A percentile compares a stretch with the other conserved stretches of the same genome.
phyloP scores from a whole-genome alignment of 1,140 invertebrate genomes.

The Coenobita brevimanus region DNA sequence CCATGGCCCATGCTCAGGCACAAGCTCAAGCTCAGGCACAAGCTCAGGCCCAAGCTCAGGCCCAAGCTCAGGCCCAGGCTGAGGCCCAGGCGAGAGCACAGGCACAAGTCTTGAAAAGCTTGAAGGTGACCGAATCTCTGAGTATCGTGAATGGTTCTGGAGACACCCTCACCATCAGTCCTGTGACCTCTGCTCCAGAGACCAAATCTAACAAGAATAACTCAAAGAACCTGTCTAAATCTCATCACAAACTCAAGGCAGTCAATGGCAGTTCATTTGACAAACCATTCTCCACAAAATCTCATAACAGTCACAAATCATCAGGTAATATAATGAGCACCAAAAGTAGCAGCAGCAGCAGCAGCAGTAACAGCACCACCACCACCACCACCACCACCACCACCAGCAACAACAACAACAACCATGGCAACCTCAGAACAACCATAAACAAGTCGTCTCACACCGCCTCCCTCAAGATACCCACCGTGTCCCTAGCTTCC shows the following conservation, averaged over 20 bases:
- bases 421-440: constrained; percentile 40
- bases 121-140: constrained; percentile 60
- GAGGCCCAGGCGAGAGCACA: constrained; percentile 48
- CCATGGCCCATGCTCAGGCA: constrained; percentile 66
- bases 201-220: constrained; percentile 6
- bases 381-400: constrained; percentile 45
- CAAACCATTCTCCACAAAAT: constrained; percentile 33
- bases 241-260: constrained; percentile 43
- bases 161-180: constrained; percentile 68
- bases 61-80: constrained; percentile 49
- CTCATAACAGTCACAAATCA: constrained; percentile 48
- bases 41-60: constrained; percentile 54
- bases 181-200: constrained; percentile 37
- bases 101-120: constrained; percentile 51
- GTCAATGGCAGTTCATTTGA: constrained; percentile 41
- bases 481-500: constrained; percentile 34
- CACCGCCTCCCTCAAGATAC: constrained; percentile 59
- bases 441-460: constrained; percentile 38
- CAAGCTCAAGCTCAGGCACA: constrained; percentile 66
- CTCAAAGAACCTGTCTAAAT: constrained; percentile 32
- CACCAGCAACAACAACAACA: constrained; percentile 31
- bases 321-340: constrained; percentile 29
- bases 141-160: constrained; percentile 67
- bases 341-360: constrained; percentile 39
- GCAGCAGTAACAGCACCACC: constrained; percentile 31